These are phyloP conservation scores for Siderastrea radians DNA, from an alignment of 92 coral and sea anemone genomes.

Conservation along the genomic window DNA sequence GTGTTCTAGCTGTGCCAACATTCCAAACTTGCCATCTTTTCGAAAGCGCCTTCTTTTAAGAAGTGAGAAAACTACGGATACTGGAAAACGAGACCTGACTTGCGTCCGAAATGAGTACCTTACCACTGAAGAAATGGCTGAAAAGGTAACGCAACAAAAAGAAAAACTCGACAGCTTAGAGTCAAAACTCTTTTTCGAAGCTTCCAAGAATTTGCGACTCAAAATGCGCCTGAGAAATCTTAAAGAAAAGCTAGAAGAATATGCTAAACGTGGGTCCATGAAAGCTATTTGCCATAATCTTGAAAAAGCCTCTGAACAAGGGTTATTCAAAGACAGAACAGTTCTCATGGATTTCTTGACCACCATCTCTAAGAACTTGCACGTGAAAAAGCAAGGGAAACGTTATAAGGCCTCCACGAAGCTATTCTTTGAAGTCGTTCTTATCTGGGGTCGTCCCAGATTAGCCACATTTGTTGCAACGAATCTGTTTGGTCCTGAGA, in stretches of 20 bases:
- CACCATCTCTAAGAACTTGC: conserved; percentile 44
- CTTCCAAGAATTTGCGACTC: conserved; percentile 38
- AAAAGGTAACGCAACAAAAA: conserved; percentile 21
- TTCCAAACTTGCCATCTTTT: conserved; percentile 64
- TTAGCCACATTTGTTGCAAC: conserved; percentile 42
- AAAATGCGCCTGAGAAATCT: conserved; percentile 37
- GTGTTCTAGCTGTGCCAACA: conserved; percentile 57
- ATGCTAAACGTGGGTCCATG: conserved; percentile 43
- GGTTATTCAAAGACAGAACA: conserved; percentile 48
- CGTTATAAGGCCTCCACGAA: conserved; percentile 53
- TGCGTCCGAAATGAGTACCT: conserved; percentile 45
- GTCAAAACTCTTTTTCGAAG: conserved; percentile 34
- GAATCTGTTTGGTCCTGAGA: conserved; percentile 54
- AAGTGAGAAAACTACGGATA: conserved; percentile 41
- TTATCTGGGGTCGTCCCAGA: conserved; percentile 57
- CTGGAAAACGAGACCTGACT: conserved; percentile 49
- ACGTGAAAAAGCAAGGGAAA: conserved; percentile 56
- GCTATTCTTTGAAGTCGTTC: conserved; percentile 60
- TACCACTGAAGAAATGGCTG: conserved; percentile 28
- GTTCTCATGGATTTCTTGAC: conserved; percentile 31
- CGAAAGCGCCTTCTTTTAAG: conserved; percentile 47
- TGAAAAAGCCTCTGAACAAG: conserved; percentile 49
- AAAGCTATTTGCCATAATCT: conserved; percentile 56
- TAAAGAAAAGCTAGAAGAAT: conserved; percentile 50
- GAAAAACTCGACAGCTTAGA: conserved; percentile 46